Percentiles rank a stretch among this genome's conserved stretches.
These are phyloP conservation scores for Xestia c-nigrum DNA, from an alignment of 2,888 invertebrate genomes.

Conservation along the genomic window DNA sequence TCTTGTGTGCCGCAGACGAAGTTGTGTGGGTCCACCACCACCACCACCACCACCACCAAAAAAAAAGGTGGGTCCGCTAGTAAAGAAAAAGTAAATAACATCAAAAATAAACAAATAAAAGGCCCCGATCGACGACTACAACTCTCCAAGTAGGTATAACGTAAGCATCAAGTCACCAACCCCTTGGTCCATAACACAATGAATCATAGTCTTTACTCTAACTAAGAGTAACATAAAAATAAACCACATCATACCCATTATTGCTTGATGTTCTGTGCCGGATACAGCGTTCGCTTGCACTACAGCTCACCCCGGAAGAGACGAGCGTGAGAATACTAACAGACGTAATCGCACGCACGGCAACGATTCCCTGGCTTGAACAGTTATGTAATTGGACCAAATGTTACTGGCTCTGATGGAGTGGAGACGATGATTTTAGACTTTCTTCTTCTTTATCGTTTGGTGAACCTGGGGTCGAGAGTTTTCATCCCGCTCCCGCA, in stretches of 20 bases:
- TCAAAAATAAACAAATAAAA: background rate
- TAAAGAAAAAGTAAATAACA: no score
- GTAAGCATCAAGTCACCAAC: background rate
- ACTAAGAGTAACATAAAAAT: background rate
- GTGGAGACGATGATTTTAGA: background rate
- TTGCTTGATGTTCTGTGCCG: background rate
- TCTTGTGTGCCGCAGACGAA: no score
- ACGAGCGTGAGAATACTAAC: slow-evolving; percentile 45
- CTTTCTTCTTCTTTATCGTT: background rate
- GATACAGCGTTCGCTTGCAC: slow-evolving; percentile 3
- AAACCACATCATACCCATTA: background rate
- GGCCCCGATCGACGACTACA: background rate
- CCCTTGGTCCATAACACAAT: background rate
- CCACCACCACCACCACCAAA: no score
- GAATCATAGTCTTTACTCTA: background rate
- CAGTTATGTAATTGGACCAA: slow-evolving; percentile 35
- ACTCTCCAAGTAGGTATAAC: no score
- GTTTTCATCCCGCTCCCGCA: no score
- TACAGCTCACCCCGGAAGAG: slow-evolving; percentile 48
- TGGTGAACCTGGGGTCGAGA: no score
- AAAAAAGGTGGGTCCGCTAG: no score
- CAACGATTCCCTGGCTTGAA: slow-evolving; percentile 21
- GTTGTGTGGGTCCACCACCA: no score
- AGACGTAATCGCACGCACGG: slow-evolving; percentile 36
- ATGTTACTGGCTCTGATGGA: background rate